A percentile compares a stretch with the other conserved stretches of the same genome.
Evolutionary conservation across 2,888 invertebrate genomes (phyloP).

Genomic region (Mythimna ferrago): DNA sequence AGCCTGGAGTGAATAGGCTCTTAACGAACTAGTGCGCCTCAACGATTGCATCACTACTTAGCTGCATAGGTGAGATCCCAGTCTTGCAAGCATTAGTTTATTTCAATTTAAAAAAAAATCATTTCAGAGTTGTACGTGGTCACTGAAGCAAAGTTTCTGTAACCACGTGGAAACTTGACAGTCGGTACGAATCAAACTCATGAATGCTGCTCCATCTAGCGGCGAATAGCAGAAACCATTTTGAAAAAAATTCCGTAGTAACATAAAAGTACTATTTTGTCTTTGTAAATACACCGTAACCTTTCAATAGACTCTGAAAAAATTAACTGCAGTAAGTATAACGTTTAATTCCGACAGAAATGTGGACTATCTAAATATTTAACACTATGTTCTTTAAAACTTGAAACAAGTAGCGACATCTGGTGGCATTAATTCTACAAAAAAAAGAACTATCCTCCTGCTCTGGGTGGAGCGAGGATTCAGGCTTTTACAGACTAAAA

Average conservation of each 20-base stretch:
- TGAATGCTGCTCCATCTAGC: background rate
- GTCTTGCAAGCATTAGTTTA: no score
- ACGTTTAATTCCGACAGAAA: background rate
- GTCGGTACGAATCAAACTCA: background rate
- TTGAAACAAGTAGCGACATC: conserved; percentile 1
- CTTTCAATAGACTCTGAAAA: background rate
- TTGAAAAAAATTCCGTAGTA: background rate
- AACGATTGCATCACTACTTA: no score
- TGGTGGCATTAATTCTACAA: background rate
- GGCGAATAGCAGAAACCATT: background rate
- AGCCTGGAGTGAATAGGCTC: no score
- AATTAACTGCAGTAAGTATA: background rate
- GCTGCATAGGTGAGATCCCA: no score
- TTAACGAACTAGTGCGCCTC: no score
- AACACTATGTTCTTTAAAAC: background rate
- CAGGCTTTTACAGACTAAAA: no score
- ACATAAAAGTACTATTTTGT: background rate
- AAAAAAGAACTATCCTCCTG: no score
- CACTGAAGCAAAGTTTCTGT: background rate
- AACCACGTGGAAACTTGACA: background rate
- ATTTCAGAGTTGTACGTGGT: background rate
- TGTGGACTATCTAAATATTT: no score
- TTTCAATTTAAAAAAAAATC: no score
- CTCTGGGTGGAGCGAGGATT: no score
- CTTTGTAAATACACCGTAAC: no score